Evolutionary conservation across 30 jellyfish, hydroid and myxozoan species (phyloP), one percentile per base, ranked within the genome.

Genomic region (Aurelia coerulea): DNA sequence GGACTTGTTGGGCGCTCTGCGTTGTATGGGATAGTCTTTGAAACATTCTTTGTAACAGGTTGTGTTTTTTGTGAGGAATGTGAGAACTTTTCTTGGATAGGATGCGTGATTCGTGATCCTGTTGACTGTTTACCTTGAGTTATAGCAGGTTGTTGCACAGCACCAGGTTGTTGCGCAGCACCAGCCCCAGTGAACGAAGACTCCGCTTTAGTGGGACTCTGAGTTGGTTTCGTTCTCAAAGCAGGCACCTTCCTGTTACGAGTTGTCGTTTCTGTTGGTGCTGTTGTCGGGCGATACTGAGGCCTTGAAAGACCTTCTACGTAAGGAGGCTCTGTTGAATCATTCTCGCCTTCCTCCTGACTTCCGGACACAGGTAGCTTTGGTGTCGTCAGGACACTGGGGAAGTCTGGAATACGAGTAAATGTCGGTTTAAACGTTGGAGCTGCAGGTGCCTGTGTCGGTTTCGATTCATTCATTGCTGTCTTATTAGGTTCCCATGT

Each of bases 361-460:
- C 11, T 64, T 0, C 49, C 68, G 2, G 76, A 81, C 15, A 37
- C 65, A 13, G 93, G 93, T 65, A 84, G 19, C 62, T 60, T 68
- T 16, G 93, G 93, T 4, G 93, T 84, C 58, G 93, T 84, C 83
- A 84, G 66, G 65, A 84, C 93, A 18, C 18, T 88, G 3, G 86
- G 93, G 64, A 84, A 84, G 76, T 84, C 93, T 0, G 93, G 93
- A 13, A 84, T 74, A 19, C 93, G 87, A 18, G 93, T 84, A 56
- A 84, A 84, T 58, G 93, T 84, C 11, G 42, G 84, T 59, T 34
- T 12, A 86, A 84, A 73, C 17, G 93, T 84, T 15, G 93, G 93
- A 18, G 77, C 77, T 29, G 87, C 15, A 13, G 93, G 83, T 46
- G n/a, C 63, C 5, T 77, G 65, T 6, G 93, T 84, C 10, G 93